Evolutionary conservation across 2,888 invertebrate species (phyloP).

Genomic region (Ptycholaimellus sp.): DNA sequence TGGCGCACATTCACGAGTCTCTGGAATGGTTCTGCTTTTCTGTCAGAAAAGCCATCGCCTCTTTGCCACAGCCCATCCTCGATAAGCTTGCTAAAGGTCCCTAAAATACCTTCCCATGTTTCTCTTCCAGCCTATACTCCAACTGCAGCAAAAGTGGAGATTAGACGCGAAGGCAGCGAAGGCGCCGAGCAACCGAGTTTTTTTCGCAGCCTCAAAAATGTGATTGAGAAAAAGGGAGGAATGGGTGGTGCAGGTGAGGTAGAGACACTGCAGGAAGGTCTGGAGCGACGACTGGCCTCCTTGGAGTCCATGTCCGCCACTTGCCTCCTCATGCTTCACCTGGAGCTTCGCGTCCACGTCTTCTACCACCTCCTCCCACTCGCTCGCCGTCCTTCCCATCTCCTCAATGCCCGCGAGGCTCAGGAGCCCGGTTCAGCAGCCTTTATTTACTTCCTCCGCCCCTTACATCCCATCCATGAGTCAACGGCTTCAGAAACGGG

Average conservation of each 20-base stretch:
- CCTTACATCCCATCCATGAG: neutral
- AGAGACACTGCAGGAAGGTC: slow-evolving; percentile 11
- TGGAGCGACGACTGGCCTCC: slow-evolving; percentile 15
- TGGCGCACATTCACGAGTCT: slow-evolving; percentile 72
- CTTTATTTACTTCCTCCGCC: neutral
- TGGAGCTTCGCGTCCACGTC: slow-evolving; percentile 72
- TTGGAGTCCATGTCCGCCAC: slow-evolving; percentile 57
- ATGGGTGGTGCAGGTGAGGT: slow-evolving; percentile 11
- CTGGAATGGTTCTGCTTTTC: slow-evolving; percentile 36
- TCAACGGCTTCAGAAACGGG: neutral
- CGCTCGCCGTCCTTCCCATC: slow-evolving; percentile 25
- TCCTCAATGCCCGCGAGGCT: slow-evolving; percentile 1
- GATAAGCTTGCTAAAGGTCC: slow-evolving; percentile 2
- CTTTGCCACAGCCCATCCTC: slow-evolving; percentile 6
- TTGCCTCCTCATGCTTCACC: slow-evolving; percentile 64
- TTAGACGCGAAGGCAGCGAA: too few relatives aligned
- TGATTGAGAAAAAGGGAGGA: too few relatives aligned
- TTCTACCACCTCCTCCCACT: slow-evolving; percentile 61
- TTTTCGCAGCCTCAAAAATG: too few relatives aligned
- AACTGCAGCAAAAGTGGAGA: too few relatives aligned
- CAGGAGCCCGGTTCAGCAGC: slow-evolving; percentile 18
- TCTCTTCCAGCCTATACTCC: too few relatives aligned
- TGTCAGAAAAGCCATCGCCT: slow-evolving; percentile 6
- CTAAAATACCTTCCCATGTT: too few relatives aligned
- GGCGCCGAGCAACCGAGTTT: too few relatives aligned